Percentiles rank a stretch among this genome's conserved stretches.
phyloP scores from a whole-genome alignment of 2,113 vertebrate species.

The Gallinago undulata region DNA sequence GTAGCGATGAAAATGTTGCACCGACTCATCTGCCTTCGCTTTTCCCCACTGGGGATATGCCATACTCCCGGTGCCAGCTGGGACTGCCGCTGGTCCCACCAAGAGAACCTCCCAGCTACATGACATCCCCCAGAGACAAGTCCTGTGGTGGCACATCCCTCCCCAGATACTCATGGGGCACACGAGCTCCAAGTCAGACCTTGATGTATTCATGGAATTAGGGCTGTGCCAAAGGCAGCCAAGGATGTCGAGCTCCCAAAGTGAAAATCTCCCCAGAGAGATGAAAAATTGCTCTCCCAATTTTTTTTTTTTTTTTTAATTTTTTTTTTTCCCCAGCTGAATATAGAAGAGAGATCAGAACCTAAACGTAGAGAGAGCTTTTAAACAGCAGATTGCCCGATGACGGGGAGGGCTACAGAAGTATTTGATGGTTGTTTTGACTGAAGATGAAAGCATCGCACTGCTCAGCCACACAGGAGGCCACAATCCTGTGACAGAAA shows the following conservation, averaged over 20 bases:
- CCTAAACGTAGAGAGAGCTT: background rate
- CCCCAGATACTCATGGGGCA: background rate
- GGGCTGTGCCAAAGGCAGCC: background rate
- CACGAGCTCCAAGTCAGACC: background rate
- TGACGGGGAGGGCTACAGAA: background rate
- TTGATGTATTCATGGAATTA: background rate
- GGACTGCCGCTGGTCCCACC: too few relatives aligned
- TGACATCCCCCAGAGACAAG: fast-evolving
- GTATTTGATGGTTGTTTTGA: background rate
- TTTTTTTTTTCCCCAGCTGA: background rate
- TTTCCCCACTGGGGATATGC: background rate
- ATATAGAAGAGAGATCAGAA: background rate
- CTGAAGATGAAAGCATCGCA: background rate
- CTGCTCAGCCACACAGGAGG: background rate
- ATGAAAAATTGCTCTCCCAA: background rate
- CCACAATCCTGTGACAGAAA: background rate
- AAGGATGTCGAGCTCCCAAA: background rate
- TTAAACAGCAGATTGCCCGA: background rate
- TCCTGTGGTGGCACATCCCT: background rate
- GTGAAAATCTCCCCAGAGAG: background rate
- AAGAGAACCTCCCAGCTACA: background rate
- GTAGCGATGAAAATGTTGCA: fast-evolving
- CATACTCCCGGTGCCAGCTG: background rate
- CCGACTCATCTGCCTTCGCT: fast-evolving
- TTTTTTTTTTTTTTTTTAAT: background rate